phyloP scores from a whole-genome alignment of 2,113 vertebrate genomes.

The Petromus typicus region DNA sequence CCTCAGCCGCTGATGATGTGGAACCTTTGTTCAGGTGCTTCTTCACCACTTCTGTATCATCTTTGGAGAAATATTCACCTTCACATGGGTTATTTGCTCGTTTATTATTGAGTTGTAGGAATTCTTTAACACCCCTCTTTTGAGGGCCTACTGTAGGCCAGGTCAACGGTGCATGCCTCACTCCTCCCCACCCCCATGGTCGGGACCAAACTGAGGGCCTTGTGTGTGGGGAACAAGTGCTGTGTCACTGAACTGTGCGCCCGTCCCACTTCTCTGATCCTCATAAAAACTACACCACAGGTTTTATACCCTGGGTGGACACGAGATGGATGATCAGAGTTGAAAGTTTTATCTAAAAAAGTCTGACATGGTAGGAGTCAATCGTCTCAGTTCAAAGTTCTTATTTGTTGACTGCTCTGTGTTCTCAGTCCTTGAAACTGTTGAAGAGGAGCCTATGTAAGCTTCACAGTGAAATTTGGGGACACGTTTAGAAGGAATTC shows the following conservation, averaged over 20 bases:
- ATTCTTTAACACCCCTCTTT: background rate
- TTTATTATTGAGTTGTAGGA: constrained; percentile 23
- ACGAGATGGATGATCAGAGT: background rate
- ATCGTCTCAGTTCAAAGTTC: background rate
- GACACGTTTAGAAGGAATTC: background rate
- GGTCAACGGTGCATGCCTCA: background rate
- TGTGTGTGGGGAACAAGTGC: too few species aligned
- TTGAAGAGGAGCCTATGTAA: background rate
- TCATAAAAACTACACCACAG: background rate
- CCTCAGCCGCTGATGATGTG: background rate
- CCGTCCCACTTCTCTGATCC: background rate
- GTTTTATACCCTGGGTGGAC: background rate
- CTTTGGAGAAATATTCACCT: constrained; percentile 25
- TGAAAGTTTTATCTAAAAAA: background rate
- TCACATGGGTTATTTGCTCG: background rate
- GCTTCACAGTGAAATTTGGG: background rate
- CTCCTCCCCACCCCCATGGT: background rate
- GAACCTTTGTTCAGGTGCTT: background rate
- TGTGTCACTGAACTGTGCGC: background rate
- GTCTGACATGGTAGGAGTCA: background rate
- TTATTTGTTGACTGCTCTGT: background rate
- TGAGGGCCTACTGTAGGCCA: background rate
- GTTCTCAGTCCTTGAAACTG: background rate
- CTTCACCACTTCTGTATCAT: background rate
- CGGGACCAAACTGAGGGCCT: background rate